Evolutionary conservation across 2,888 invertebrate species (phyloP), one percentile per base, ranked within the genome.

Genomic region (Entomobrya proxima): DNA sequence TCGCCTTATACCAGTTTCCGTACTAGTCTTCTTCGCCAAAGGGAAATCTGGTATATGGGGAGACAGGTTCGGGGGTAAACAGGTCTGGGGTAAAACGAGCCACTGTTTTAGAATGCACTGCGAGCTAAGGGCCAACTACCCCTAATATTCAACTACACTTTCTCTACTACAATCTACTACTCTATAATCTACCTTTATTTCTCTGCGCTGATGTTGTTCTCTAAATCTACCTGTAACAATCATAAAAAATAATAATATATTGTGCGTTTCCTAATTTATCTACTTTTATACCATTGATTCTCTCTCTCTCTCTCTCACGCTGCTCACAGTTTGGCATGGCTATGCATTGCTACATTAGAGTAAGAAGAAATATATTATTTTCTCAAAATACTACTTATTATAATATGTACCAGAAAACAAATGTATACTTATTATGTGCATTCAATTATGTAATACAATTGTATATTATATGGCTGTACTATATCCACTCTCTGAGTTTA

Each of bases 321-420:
- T 91, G 90, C 90, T 90, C 90, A 90, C 91, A 92, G 92, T 91
- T 91, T 92, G 91, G 91, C 92, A 91, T 92, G 92, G 92, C 91
- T 92, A 90, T 92, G 92, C 91, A 91, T 92, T 91, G 91, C 92
- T 90, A 91, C 91, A 88, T 91, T 92, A 91, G 92, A 92, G 91
- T 92, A 91, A 91, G 91, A 75, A 18, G 75, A 35, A 55, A 24
- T 32, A 21, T 44, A 69, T 75, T 15, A 37, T 21, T 67, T 15
- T 47, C 40, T 40, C 35, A 58, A 3, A 55, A 55, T 24, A 55
- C 58, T 13, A 27, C 7, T 11, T 21, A 58, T 13, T 27, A 58
- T 13, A 15, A 58, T 58, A 18, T 18, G n/a, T 50, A 18, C 27
- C 11, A 55, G 27, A 30, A 27, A n/a, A 52, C 21, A 52, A 52